Evolutionary conservation across 2,888 invertebrate species (phyloP).

Genomic region (Rhaphigaster nebulosa): DNA sequence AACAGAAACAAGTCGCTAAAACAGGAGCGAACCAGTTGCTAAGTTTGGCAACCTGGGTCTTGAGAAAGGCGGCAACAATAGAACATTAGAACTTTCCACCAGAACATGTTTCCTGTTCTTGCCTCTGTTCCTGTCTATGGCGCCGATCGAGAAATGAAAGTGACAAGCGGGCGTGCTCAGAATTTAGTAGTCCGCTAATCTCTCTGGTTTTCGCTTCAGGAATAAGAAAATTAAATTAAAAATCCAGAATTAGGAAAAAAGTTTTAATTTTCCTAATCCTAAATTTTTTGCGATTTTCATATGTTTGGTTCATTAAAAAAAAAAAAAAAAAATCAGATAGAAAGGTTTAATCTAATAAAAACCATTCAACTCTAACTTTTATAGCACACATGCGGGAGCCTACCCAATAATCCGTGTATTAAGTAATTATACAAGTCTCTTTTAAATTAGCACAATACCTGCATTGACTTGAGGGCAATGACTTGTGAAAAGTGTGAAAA

Average conservation of each 20-base stretch:
- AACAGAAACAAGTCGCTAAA: slow-evolving; percentile 34
- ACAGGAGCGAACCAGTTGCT: slow-evolving; percentile 5
- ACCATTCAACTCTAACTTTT: no score
- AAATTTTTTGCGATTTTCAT: not conserved
- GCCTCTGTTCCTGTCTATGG: not conserved
- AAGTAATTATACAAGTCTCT: no score
- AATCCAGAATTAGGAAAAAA: not conserved
- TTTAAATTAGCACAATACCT: no score
- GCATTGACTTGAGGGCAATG: no score
- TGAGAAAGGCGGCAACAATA: slow-evolving; percentile 11
- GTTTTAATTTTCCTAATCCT: not conserved
- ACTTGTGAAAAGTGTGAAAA: no score
- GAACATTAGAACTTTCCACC: not conserved
- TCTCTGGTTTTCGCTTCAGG: not conserved
- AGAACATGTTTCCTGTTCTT: slow-evolving; percentile 28
- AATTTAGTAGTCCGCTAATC: not conserved
- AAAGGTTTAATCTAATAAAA: no score
- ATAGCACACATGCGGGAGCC: no score
- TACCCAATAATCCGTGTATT: no score
- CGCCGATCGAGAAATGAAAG: slow-evolving; percentile 23
- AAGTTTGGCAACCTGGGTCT: slow-evolving; percentile 21
- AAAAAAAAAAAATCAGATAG: no score
- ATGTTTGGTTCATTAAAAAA: not conserved
- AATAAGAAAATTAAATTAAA: not conserved
- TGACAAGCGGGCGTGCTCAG: not conserved